These are phyloP conservation scores for Drosophila nigricruria DNA, from an alignment of 2,888 invertebrate genomes.

Conservation along the genomic window DNA sequence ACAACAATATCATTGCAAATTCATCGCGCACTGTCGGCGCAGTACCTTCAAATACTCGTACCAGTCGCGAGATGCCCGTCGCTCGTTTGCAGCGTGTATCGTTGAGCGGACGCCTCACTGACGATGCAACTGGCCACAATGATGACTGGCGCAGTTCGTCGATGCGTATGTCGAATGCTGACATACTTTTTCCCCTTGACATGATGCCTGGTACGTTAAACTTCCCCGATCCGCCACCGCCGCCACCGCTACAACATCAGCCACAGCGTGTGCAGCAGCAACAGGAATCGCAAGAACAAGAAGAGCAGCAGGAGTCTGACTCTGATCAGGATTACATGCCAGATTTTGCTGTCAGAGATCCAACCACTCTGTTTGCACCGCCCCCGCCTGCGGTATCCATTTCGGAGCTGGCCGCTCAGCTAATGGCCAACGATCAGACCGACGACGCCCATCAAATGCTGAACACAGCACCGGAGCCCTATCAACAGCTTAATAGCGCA, in stretches of 20 bases:
- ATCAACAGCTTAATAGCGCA: not conserved
- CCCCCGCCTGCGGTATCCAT: conserved; percentile 18
- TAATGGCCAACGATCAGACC: conserved; percentile 33
- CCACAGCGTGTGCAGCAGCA: conserved; percentile 16
- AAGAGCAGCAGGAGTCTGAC: not conserved
- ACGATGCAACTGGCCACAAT: not conserved
- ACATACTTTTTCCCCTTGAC: conserved; percentile 31
- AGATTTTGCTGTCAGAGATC: conserved; percentile 10
- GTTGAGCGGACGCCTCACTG: conserved; percentile 8
- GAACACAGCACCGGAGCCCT: conserved; percentile 15
- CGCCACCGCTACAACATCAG: conserved; percentile 4
- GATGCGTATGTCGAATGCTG: not conserved
- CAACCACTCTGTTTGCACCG: conserved; percentile 1
- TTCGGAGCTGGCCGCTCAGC: conserved; percentile 40
- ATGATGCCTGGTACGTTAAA: conserved; percentile 38
- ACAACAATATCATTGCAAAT: conserved; percentile 24
- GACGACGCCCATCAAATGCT: conserved; percentile 3
- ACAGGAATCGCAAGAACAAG: not conserved
- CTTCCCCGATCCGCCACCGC: conserved; percentile 27
- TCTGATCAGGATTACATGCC: conserved; percentile 7
- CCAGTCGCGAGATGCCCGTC: conserved; percentile 49
- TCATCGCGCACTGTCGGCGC: conserved; percentile 37
- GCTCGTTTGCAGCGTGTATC: conserved; percentile 56
- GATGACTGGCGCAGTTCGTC: conserved; percentile 17
- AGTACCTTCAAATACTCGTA: conserved; percentile 32